These are phyloP conservation scores for Reinhardtius hippoglossoides DNA, from an alignment of 2,113 vertebrate species.

Conservation along the genomic window DNA sequence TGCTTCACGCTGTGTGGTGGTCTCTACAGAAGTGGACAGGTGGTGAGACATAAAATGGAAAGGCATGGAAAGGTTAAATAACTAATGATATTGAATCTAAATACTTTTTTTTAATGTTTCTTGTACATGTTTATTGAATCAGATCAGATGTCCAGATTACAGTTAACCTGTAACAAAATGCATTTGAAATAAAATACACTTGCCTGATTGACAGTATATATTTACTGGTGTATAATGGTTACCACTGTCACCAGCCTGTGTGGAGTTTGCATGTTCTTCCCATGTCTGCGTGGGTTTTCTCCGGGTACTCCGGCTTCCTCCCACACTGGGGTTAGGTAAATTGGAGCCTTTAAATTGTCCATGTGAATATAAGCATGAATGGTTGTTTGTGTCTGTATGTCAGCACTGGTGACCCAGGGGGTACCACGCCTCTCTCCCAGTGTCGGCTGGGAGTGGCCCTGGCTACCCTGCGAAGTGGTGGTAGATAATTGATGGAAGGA, in stretches of 20 bases:
- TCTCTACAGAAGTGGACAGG: background rate
- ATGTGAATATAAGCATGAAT: background rate
- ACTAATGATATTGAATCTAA: background rate
- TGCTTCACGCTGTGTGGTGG: slow-evolving; percentile 6
- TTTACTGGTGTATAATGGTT: background rate
- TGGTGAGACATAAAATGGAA: background rate
- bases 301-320: background rate
- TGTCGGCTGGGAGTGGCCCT: background rate
- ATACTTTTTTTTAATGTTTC: background rate
- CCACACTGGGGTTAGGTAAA: background rate
- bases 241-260: background rate
- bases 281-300: background rate
- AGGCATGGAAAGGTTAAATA: too few relatives aligned
- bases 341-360: background rate
- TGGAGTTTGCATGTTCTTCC: background rate
- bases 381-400: too few relatives aligned
- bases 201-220: background rate
- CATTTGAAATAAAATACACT: background rate
- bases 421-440: too few relatives aligned
- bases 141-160: slow-evolving; percentile 3
- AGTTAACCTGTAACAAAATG: background rate
- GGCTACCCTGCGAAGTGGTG: background rate
- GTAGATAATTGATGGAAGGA: background rate
- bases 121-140: background rate
- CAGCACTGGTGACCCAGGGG: too few relatives aligned